Conservation (phyloP, 2,888 invertebrate genomes). For the Thecocarcelia acutangulata region DNA sequence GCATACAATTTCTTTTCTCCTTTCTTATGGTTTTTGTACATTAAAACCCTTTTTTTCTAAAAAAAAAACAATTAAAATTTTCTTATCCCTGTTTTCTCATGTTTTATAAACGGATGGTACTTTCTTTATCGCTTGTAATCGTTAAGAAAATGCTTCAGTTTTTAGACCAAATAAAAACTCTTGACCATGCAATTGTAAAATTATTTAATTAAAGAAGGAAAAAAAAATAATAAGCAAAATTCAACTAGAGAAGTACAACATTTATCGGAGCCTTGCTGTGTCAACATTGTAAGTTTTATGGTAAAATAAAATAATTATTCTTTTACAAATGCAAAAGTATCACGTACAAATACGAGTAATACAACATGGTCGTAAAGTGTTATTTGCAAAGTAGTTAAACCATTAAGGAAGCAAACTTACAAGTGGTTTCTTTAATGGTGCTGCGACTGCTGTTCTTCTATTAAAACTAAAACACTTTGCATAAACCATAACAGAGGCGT, state of each 20-base stretch:
- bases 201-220: constrained; percentile 30
- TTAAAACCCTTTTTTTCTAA: not conserved
- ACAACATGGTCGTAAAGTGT: constrained; percentile 43
- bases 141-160: constrained; percentile 29
- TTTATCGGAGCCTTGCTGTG: not conserved
- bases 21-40: not conserved
- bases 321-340: not conserved
- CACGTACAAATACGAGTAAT: constrained; percentile 27
- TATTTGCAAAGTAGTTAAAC: constrained; percentile 25
- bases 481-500: constrained; percentile 51
- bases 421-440: constrained; percentile 15
- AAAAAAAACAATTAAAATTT: not conserved
- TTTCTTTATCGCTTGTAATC: constrained; percentile 59
- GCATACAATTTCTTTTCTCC: too few species aligned
- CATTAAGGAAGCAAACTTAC: constrained; percentile 35
- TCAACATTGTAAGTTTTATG: constrained; percentile 12
- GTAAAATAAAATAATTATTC: not conserved
- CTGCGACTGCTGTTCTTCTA: constrained; percentile 22
- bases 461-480: constrained; percentile 19
- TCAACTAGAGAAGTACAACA: constrained; percentile 9
- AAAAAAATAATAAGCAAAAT: too few species aligned
- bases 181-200: constrained; percentile 39
- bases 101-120: constrained; percentile 39
- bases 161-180: constrained; percentile 5
- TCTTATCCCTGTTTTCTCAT: constrained; percentile 16